Evolutionary conservation across 2,888 invertebrate genomes (phyloP).

Genomic region (Nephrotoma appendiculata): DNA sequence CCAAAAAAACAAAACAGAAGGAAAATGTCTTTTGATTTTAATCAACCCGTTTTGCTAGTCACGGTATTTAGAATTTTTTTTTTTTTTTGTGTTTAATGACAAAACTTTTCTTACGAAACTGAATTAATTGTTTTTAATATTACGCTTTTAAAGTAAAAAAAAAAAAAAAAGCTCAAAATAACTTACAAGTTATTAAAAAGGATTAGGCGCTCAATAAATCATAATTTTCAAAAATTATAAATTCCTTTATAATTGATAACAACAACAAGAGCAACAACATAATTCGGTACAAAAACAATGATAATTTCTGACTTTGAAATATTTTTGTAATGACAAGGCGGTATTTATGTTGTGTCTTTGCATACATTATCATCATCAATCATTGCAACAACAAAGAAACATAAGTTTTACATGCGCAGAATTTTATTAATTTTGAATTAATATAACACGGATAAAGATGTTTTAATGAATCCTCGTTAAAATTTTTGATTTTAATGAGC

Average conservation of each 20-base stretch:
- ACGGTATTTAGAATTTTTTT: not conserved
- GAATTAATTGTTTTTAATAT: not conserved
- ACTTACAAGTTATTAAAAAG: not conserved
- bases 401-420: too few species aligned
- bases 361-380: too few species aligned
- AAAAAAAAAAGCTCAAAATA: not conserved
- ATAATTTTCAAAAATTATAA: not conserved
- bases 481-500: too few species aligned
- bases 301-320: not conserved
- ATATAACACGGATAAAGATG: too few species aligned
- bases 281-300: not conserved
- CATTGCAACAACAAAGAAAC: too few species aligned
- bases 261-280: not conserved
- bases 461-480: too few species aligned
- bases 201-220: not conserved
- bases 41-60: not conserved
- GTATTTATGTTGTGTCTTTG: not conserved
- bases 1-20: not conserved
- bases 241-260: not conserved
- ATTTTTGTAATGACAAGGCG: not conserved
- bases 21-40: not conserved
- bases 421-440: too few species aligned
- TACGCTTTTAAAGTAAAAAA: not conserved
- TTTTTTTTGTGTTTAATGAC: not conserved
- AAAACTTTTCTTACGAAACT: not conserved